Base-by-base conservation (phyloP, 1,140 invertebrate genomes). In the Ephestia elutella region DNA sequence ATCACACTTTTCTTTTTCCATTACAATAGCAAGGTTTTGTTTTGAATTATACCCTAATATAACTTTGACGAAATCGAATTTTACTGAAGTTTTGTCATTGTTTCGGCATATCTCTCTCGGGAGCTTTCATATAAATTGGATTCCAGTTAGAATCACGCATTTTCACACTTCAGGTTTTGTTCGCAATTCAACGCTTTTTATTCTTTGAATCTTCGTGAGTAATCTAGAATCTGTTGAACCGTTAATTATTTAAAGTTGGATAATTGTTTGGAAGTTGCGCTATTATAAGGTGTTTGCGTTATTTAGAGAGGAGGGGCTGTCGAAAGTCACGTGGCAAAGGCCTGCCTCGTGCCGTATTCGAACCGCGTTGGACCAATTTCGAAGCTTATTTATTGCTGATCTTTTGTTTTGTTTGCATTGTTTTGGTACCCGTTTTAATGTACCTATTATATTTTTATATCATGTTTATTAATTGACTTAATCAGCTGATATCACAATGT, bases 81-180 rank as follows among this genome's bases (percentile, higher is more conserved):
- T 78, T 76, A 75, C 61, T 56, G 55, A 82, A 83, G 62, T 86
- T 86, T 80, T 78, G 73, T 80, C 66, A 80, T 82, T 81, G 72
- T 76, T 82, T 75, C 67, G 68, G 69, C 66, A 83, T 73, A 66
- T 76, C 64, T 74, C 82, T 79, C 82, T 53, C 58, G 85, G 76
- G 85, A 70, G 71, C 76, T 73, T 80, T 86, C 76, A 78, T 74
- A 68, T 71, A 78, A 86, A 87, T 87, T 87, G 85, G 85, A 87
- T 87, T 81, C 60, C 75, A 81, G 71, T 86, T 81, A 56, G 71
- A 80, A 82, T 80, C 71, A 76, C 73, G 66, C 67, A 73, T 63
- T 70, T 15, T 44, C 30, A 15, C 38, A 15, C 70, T 56, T 63
- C 50, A 65, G 60, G 51, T 73, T 63, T 48, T 56, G 15, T 19